Conservation (phyloP, 2,888 invertebrate species). For the Ctenicera cuprea region DNA sequence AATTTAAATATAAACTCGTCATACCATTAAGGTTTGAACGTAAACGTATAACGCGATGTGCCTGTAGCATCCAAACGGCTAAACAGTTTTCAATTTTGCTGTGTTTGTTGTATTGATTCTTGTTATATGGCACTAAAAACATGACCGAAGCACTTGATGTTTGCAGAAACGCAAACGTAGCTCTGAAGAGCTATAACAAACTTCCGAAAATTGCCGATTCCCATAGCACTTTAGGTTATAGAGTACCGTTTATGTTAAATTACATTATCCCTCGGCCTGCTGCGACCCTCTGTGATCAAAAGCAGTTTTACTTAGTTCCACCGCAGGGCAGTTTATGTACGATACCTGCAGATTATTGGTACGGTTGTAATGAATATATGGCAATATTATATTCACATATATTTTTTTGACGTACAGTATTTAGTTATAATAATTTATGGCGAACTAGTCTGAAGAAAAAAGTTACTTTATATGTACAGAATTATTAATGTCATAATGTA, state of each 20-base stretch:
- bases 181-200: conserved; percentile 2
- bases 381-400: too few relatives aligned
- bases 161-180: background rate
- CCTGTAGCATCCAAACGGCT: too few relatives aligned
- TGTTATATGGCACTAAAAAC: background rate
- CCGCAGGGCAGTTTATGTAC: background rate
- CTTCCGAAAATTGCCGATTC: conserved; percentile 13
- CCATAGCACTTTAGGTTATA: conserved; percentile 19
- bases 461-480: too few relatives aligned
- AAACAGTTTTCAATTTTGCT: background rate
- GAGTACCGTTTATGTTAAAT: conserved; percentile 21
- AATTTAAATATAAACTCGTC: too few relatives aligned
- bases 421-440: too few relatives aligned
- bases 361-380: too few relatives aligned
- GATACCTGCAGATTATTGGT: too few relatives aligned
- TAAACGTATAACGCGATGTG: too few relatives aligned
- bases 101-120: conserved; percentile 8
- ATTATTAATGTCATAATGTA: too few relatives aligned
- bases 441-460: too few relatives aligned
- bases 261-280: conserved; percentile 14
- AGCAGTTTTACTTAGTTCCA: background rate
- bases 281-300: conserved; percentile 7
- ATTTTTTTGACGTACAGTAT: too few relatives aligned
- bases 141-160: background rate
- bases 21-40: too few relatives aligned